A percentile compares a stretch with the other conserved stretches of the same genome.
Conservation (phyloP, 2,888 invertebrate species). For the Ormyrus nitidulus region DNA sequence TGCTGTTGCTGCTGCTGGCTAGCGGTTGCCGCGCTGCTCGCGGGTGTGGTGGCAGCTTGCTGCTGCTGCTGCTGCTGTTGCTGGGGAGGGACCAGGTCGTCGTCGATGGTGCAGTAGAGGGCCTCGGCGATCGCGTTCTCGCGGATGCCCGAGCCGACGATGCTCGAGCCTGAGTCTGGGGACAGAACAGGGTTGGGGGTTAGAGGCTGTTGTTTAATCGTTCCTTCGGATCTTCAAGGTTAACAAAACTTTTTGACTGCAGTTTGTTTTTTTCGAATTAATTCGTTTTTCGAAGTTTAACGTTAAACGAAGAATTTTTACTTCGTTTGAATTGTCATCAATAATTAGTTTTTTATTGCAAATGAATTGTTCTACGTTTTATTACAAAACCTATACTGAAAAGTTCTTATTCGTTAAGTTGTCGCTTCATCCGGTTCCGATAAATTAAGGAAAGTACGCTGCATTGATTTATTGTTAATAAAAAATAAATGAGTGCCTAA, state of each 20-base stretch:
- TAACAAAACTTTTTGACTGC: too few species aligned
- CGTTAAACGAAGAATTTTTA: too few species aligned
- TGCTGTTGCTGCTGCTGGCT: background rate
- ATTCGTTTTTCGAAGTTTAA: too few species aligned
- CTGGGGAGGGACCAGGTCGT: slow-evolving; percentile 36
- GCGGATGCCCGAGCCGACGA: slow-evolving; percentile 64
- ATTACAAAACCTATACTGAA: background rate
- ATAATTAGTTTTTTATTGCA: background rate
- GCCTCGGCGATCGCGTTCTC: slow-evolving; percentile 69
- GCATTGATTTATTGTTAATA: too few species aligned
- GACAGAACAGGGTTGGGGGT: background rate
- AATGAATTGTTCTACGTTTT: background rate
- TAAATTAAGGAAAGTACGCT: too few species aligned
- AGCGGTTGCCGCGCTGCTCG: background rate
- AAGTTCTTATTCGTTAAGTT: too few species aligned
- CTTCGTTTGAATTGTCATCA: too few species aligned
- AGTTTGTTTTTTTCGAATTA: too few species aligned
- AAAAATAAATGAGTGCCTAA: too few species aligned
- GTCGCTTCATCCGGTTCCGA: too few species aligned
- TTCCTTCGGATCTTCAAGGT: too few species aligned
- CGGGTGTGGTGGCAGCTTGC: slow-evolving; percentile 56
- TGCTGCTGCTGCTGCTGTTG: slow-evolving; percentile 14
- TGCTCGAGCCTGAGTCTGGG: slow-evolving; percentile 70
- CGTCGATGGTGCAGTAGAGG: slow-evolving; percentile 69
- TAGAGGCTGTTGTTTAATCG: background rate